Percentiles rank a stretch among this genome's conserved stretches.
Evolutionary conservation across 2,888 invertebrate species (phyloP).

Genomic region (Cabera pusaria): DNA sequence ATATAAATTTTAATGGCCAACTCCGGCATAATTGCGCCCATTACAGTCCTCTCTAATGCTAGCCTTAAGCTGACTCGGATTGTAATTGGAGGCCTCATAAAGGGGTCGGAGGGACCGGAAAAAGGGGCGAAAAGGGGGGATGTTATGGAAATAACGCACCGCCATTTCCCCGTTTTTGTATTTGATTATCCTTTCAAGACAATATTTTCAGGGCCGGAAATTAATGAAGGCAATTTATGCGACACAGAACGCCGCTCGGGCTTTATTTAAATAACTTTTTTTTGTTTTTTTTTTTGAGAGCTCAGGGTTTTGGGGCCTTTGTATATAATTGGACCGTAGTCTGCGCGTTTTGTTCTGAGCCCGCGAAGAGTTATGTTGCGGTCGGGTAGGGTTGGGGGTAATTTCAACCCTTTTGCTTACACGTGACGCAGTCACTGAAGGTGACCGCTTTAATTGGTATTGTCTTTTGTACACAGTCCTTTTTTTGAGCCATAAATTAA

Average conservation of each 20-base stretch:
- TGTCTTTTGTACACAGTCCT: not conserved
- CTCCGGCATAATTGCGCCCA: conserved; percentile 53
- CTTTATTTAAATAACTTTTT: conserved; percentile 80
- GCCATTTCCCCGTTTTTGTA: conserved; percentile 82
- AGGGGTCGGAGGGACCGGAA: conserved; percentile 74
- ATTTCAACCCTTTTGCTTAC: conserved; percentile 14
- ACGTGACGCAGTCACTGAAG: conserved; percentile 8
- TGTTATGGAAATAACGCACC: conserved; percentile 83
- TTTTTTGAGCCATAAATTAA: too few species aligned
- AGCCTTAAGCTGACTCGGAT: conserved; percentile 75
- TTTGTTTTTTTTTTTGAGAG: conserved; percentile 51
- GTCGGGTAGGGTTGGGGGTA: conserved; percentile 40
- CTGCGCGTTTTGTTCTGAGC: conserved; percentile 55
- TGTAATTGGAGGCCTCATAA: conserved; percentile 80
- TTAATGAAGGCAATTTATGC: conserved; percentile 83
- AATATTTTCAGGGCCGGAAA: conserved; percentile 82
- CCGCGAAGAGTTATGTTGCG: conserved; percentile 72
- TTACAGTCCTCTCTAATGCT: conserved; percentile 62
- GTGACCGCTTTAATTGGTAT: conserved; percentile 1
- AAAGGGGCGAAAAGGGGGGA: conserved; percentile 64
- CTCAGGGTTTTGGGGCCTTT: conserved; percentile 71
- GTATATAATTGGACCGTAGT: conserved; percentile 73
- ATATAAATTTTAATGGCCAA: conserved; percentile 43
- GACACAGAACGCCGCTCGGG: conserved; percentile 68
- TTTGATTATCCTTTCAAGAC: conserved; percentile 84